phyloP scores from a whole-genome alignment of 2,113 vertebrate species.

The Hyperopisus bebe region DNA sequence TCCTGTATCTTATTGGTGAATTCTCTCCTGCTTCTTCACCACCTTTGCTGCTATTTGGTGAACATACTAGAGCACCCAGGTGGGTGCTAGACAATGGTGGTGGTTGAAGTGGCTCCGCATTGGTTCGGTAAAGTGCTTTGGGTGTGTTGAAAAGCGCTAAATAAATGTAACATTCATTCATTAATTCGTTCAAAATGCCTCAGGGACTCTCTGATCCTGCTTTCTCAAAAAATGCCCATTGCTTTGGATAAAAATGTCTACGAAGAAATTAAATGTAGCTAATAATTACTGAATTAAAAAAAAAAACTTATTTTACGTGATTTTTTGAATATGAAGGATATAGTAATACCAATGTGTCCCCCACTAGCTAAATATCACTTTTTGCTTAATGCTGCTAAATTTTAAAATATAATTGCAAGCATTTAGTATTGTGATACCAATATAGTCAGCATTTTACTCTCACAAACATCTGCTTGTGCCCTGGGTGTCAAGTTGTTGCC shows the following conservation, averaged over 20 bases:
- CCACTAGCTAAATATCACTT: neutral
- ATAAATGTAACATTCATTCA: neutral
- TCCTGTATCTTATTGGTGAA: neutral
- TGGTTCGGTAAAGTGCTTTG: neutral
- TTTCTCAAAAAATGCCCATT: neutral
- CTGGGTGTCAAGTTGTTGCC: neutral
- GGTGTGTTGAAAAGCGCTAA: neutral
- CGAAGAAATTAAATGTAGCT: neutral
- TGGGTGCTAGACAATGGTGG: neutral
- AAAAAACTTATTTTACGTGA: neutral
- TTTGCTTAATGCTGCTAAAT: neutral
- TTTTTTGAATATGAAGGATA: neutral
- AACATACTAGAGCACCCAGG: neutral
- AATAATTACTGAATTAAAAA: neutral
- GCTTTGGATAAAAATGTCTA: neutral
- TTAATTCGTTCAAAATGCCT: neutral
- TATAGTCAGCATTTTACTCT: neutral
- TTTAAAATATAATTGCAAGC: neutral
- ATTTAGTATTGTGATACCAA: neutral
- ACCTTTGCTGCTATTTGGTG: neutral
- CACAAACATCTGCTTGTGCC: neutral
- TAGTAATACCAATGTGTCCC: neutral
- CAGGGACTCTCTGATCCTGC: neutral
- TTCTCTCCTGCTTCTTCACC: neutral
- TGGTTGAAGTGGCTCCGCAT: neutral